Evolutionary conservation across 2,113 vertebrate genomes (phyloP), one percentile per base, ranked within the genome.

Genomic region (Shinisaurus crocodilurus): DNA sequence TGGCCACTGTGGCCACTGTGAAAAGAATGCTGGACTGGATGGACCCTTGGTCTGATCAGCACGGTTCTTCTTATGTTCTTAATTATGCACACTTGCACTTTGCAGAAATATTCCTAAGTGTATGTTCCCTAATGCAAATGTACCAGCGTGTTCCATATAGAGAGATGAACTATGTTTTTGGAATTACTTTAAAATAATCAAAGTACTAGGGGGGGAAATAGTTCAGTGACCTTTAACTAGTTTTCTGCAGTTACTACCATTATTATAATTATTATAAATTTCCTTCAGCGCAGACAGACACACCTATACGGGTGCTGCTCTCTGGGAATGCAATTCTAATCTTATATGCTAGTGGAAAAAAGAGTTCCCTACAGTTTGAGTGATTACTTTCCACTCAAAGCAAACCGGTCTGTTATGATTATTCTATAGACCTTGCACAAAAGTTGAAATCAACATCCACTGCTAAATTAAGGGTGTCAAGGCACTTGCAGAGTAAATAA

Each of bases 321-420:
- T 94, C 94, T 92, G 94, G 92, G 95, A 96, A 95, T 81, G 6
- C 94, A 93, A 94, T 90, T 93, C 94, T 95, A 95, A 94, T 95
- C 94, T 95, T 93, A 96, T 90, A 96, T 81, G 86, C 82, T 92
- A 77, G 48, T 90, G 95, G 94, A 89, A 92, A n/a, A 94, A 95
- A 89, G 91, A 88, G 93, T 94, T 94, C 91, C 87, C 91, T 93
- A 91, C 0, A 0, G 84, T 91, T 94, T 90, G 92, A 90, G 79
- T 79, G 92, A 94, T 93, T 94, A 91, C 87, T 93, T 95, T 92
- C 94, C 93, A 93, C 91, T 86, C 86, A 72, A 90, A 93, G 93
- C 90, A 95, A 95, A 90, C 90, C 86, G 92, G 89, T 67, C 72
- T 91, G 92, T 76, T 86, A 89, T 86, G 76, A 96, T 94, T 94